Evolutionary conservation across 2,113 vertebrate species (phyloP).

Genomic region (Phyllostomus hastatus): DNA sequence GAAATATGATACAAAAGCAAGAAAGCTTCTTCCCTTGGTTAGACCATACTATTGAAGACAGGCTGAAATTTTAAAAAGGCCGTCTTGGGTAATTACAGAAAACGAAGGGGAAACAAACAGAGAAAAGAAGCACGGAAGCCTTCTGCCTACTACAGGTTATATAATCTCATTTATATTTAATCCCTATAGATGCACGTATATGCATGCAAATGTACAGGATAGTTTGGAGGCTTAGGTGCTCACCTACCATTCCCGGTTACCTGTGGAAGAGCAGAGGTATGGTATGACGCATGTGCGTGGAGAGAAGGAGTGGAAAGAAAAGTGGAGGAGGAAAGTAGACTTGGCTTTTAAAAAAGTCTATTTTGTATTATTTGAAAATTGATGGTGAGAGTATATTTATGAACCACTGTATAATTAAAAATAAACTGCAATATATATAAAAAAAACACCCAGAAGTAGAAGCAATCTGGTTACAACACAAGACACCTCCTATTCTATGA

Average conservation of each 20-base stretch:
- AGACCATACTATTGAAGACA: background rate
- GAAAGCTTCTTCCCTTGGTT: constrained; percentile 6
- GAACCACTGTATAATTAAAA: background rate
- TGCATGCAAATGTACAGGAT: background rate
- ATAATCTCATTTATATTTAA: background rate
- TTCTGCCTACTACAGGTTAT: background rate
- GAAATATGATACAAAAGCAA: background rate
- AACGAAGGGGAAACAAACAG: constrained; percentile 31
- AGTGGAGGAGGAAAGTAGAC: background rate
- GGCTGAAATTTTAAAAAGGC: constrained; percentile 23
- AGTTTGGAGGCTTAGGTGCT: background rate
- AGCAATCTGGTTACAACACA: background rate
- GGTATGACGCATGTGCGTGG: background rate
- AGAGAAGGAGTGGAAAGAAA: background rate
- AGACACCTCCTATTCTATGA: background rate
- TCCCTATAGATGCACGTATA: background rate
- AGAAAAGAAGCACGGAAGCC: constrained; percentile 2
- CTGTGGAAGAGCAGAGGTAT: background rate
- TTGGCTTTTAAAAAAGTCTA: background rate
- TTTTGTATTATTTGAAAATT: constrained; percentile 16
- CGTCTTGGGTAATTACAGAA: constrained; percentile 9
- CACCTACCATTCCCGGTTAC: background rate
- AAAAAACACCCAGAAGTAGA: background rate
- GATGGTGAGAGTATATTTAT: background rate
- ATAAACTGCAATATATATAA: background rate